A percentile compares a stretch with the other conserved stretches of the same genome.
Evolutionary conservation across 2,797 vertebrate genomes (phyloP).

Genomic region (Prionace glauca): DNA sequence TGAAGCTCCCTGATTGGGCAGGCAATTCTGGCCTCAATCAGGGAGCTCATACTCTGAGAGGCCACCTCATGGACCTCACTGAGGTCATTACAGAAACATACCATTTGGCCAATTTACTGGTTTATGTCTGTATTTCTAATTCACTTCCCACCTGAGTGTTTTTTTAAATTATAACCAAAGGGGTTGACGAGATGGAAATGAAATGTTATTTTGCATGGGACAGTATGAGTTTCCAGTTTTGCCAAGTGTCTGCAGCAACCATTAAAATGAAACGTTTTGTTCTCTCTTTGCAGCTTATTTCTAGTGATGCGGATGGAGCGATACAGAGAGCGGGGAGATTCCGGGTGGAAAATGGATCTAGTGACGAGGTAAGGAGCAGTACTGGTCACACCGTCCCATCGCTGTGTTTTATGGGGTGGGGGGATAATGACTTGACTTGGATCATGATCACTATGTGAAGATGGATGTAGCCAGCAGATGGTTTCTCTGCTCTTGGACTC

Average conservation of each 20-base stretch:
- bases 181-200: neutral
- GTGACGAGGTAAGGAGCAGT: slow-evolving; percentile 72
- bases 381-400: too few relatives aligned
- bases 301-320: slow-evolving; percentile 95
- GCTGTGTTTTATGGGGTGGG: neutral
- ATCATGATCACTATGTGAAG: neutral
- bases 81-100: too few relatives aligned
- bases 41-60: too few relatives aligned
- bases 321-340: slow-evolving; percentile 98
- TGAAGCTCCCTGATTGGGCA: too few relatives aligned
- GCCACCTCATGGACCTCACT: too few relatives aligned
- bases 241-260: neutral
- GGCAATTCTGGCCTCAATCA: too few relatives aligned
- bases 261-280: neutral
- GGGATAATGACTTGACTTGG: neutral
- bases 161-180: neutral
- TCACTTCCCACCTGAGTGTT: neutral
- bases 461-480: neutral
- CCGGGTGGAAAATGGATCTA: slow-evolving; percentile 93
- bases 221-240: neutral
- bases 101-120: neutral
- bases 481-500: neutral
- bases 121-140: neutral
- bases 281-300: slow-evolving; percentile 73
- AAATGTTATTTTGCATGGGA: neutral